phyloP scores from a whole-genome alignment of 2,888 invertebrate species.

The Rotaria macrura region DNA sequence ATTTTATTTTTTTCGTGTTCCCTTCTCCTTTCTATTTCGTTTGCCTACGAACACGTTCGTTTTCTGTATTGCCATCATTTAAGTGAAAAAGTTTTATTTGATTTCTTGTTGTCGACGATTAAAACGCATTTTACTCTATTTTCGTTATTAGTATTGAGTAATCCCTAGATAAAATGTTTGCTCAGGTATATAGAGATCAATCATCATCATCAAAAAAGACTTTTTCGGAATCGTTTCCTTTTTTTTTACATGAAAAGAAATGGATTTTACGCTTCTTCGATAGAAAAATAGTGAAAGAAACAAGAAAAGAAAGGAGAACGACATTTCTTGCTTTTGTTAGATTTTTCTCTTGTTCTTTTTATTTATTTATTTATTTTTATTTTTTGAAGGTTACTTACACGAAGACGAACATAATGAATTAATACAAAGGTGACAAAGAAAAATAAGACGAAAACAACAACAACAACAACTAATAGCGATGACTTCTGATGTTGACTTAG shows the following conservation, averaged over 20 bases:
- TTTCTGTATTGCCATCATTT: background rate
- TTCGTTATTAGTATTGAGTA: background rate
- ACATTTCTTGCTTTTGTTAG: background rate
- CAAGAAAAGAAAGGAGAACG: background rate
- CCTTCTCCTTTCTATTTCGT: background rate
- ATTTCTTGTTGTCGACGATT: background rate
- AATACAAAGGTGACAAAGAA: background rate
- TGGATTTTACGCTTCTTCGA: background rate
- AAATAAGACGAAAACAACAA: background rate
- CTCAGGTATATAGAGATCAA: background rate
- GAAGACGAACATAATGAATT: slow-evolving; percentile 15
- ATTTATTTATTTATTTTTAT: no score
- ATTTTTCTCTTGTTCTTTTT: background rate
- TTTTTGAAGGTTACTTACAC: background rate
- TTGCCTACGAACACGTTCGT: background rate
- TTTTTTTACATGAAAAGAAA: background rate
- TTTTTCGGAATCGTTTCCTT: background rate
- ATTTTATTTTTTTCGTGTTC: background rate
- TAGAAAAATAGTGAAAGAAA: background rate
- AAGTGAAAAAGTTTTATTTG: background rate
- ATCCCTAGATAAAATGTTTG: background rate
- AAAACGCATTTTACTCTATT: background rate
- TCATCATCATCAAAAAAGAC: no score
- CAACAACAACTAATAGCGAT: background rate
- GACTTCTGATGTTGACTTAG: background rate